Base-by-base conservation (phyloP, 2,113 vertebrate genomes). In the Accipiter virgatus region DNA sequence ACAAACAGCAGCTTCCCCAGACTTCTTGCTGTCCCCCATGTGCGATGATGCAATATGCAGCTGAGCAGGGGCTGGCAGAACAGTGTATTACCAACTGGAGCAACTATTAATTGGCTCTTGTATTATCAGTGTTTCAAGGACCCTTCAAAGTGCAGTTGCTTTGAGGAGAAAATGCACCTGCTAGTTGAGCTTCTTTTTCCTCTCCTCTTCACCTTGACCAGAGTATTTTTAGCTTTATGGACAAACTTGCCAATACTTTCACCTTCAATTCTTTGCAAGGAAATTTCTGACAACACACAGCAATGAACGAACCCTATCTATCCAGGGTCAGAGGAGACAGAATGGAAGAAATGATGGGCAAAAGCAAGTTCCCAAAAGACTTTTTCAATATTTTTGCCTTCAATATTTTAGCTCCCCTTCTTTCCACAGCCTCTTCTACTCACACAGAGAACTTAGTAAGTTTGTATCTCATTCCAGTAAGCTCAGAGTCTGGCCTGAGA, bases 191-290 rank as follows among this genome's bases (percentile, higher is more conserved):
- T 74, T 13, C 55, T 92, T 71, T 72, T 78, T 78, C 53, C 55
- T 61, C 67, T 92, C 82, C 81, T 82, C 75, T 87, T 97, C 93
- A 88, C 97, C 92, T 94, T 93, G 96, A 36, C 79, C 88, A 96
- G 94, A 26, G 81, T 95, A 92, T 96, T 97, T 97, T 97, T 93
- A 96, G 94, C 93, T 38, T 31, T 71, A 92, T 34, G 95, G 95
- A 94, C 93, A 94, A 63, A 97, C 81, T 81, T 95, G 89, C 94
- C 96, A 97, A 95, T 66, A 92, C 55, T 94, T 94, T 96, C 96
- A 95, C 87, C 91, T 94, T 97, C 92, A 71, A 52, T 73, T 93
- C 86, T 95, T 89, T 36, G 55, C 95, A 95, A 92, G 87, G 85
- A 87, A 96, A 50, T 50, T 67, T 95, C 62, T 96, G 90, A 93